Evolutionary conservation across 2,888 invertebrate species (phyloP).

Genomic region (Adelognathus sp.): DNA sequence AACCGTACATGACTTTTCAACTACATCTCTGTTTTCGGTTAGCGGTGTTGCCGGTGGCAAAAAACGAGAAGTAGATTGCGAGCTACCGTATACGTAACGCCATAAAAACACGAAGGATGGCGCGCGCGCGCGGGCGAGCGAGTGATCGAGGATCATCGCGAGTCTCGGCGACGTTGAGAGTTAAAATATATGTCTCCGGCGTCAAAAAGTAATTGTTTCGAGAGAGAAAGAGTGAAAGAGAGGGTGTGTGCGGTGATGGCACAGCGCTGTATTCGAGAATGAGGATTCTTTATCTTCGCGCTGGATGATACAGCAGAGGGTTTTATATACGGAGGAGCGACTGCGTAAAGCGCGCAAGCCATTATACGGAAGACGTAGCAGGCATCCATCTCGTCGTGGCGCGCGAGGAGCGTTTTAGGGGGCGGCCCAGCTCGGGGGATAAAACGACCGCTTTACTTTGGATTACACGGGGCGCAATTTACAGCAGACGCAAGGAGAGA

Average conservation of each 20-base stretch:
- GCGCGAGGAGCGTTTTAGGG: no score
- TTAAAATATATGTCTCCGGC: background rate
- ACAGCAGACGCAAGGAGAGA: constrained; percentile 75
- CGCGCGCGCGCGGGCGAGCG: background rate
- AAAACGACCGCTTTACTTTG: constrained; percentile 81
- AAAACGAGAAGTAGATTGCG: constrained; percentile 44
- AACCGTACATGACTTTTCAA: constrained; percentile 7
- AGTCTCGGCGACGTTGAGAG: background rate
- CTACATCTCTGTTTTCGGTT: background rate
- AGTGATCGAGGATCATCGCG: constrained; percentile 11
- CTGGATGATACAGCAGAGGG: constrained; percentile 49
- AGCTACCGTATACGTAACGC: constrained; percentile 12
- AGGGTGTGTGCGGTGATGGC: no score
- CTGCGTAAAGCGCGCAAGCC: constrained; percentile 69
- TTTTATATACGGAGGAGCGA: constrained; percentile 56
- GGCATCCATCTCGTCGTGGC: constrained; percentile 79
- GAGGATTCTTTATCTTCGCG: constrained; percentile 55
- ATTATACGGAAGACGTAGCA: constrained; percentile 78
- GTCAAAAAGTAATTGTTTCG: constrained; percentile 58
- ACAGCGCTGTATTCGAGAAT: background rate
- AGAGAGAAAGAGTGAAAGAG: background rate
- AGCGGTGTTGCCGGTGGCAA: constrained; percentile 3
- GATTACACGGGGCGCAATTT: constrained; percentile 80
- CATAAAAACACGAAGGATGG: constrained; percentile 11
- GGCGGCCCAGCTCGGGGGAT: constrained; percentile 70